phyloP scores from a whole-genome alignment of 2,113 vertebrate species.

The Chionis minor region DNA sequence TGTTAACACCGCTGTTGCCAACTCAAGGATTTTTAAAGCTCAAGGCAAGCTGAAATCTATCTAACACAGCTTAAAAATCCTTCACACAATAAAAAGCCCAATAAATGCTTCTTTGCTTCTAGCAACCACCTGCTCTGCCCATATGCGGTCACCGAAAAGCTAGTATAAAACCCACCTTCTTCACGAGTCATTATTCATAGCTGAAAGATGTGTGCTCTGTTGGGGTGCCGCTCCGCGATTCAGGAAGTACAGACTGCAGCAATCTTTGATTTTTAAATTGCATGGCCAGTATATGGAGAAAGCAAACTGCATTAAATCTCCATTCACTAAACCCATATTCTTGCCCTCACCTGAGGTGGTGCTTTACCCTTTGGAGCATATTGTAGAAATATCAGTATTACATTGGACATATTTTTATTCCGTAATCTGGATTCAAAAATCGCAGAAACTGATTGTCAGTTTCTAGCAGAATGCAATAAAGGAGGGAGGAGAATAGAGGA shows the following conservation, averaged over 20 bases:
- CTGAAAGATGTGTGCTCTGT: not conserved
- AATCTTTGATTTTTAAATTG: not conserved
- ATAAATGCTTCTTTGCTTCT: not conserved
- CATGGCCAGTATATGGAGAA: not conserved
- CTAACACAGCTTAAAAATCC: not conserved
- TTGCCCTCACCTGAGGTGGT: not conserved
- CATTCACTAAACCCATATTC: not conserved
- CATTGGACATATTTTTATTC: not conserved
- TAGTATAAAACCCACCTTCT: not conserved
- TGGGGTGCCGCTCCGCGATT: not conserved
- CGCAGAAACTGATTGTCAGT: not conserved
- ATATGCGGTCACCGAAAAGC: not conserved
- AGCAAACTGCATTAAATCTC: not conserved
- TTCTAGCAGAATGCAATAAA: not conserved
- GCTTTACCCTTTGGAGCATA: not conserved
- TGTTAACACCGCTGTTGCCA: not conserved
- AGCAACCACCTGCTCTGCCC: constrained; percentile 23
- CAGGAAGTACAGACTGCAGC: not conserved
- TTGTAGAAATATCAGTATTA: not conserved
- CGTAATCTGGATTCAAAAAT: not conserved
- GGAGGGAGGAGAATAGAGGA: not conserved
- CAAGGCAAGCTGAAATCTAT: not conserved
- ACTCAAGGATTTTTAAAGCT: constrained; percentile 3
- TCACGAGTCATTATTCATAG: not conserved
- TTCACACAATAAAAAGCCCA: not conserved